A percentile compares a stretch with the other conserved stretches of the same genome.
Evolutionary conservation across 1,140 invertebrate genomes (phyloP).

Genomic region (Cardiocondyla obscurior): DNA sequence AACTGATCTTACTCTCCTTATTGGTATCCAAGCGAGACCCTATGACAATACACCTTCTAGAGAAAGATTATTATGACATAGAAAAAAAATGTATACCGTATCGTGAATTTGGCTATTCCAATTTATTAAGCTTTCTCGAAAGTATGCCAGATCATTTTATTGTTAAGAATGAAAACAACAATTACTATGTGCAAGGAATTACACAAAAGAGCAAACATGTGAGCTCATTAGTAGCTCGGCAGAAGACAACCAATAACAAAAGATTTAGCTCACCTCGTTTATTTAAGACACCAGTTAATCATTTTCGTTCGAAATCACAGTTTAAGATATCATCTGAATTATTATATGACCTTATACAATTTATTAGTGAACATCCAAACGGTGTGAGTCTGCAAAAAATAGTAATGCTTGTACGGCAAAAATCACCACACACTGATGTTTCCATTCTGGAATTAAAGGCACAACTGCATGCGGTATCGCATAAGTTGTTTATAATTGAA

Average conservation of each 20-base stretch:
- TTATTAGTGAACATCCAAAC: constrained; percentile 45
- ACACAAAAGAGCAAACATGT: constrained; percentile 71
- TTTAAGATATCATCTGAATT: not conserved
- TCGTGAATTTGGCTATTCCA: constrained; percentile 50
- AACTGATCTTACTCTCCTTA: constrained; percentile 62
- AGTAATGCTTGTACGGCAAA: not conserved
- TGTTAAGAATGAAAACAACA: constrained; percentile 23
- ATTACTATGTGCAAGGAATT: constrained; percentile 57
- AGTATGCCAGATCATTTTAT: constrained; percentile 56
- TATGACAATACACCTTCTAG: constrained; percentile 19
- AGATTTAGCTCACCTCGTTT: not conserved
- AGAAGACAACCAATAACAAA: constrained; percentile 50
- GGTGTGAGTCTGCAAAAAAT: constrained; percentile 57
- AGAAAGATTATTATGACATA: constrained; percentile 53
- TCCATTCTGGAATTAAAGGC: constrained; percentile 30
- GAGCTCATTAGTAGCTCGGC: constrained; percentile 67
- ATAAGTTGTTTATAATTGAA: constrained; percentile 53
- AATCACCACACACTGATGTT: not conserved
- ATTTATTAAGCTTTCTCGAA: constrained; percentile 58
- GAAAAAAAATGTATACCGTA: constrained; percentile 70
- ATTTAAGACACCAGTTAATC: not conserved
- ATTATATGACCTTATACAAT: not conserved
- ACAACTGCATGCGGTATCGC: constrained; percentile 60
- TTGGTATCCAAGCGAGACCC: constrained; percentile 52
- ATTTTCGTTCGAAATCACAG: not conserved